A percentile compares a stretch with the other conserved stretches of the same genome.
Conservation (phyloP, 2,113 vertebrate genomes). For the Nestor notabilis region DNA sequence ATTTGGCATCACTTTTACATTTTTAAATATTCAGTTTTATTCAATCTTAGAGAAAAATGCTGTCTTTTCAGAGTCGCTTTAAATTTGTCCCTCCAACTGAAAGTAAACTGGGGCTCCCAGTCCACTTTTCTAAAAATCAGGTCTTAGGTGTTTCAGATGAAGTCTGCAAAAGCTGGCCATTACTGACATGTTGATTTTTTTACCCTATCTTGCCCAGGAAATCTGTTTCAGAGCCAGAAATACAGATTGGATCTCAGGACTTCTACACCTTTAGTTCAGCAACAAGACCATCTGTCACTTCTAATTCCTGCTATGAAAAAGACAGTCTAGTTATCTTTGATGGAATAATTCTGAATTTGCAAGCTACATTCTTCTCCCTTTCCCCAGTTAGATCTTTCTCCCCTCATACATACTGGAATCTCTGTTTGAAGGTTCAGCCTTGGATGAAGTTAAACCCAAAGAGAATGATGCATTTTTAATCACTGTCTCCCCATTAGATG, state of each 20-base stretch:
- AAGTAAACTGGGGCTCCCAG: neutral
- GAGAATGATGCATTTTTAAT: neutral
- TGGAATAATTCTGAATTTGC: constrained; percentile 26
- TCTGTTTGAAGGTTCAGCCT: neutral
- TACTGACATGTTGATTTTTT: neutral
- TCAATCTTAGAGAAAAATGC: neutral
- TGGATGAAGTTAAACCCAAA: neutral
- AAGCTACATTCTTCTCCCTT: neutral
- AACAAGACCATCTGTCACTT: constrained; percentile 54
- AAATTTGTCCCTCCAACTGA: neutral
- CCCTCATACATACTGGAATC: neutral
- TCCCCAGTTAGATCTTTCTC: neutral
- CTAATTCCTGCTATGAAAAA: constrained; percentile 47
- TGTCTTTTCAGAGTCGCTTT: neutral
- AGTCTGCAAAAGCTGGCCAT: neutral
- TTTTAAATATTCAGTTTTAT: neutral
- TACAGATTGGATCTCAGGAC: constrained; percentile 24
- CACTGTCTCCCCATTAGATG: neutral
- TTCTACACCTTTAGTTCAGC: constrained; percentile 51
- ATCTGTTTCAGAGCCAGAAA: constrained; percentile 31
- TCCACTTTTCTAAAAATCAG: neutral
- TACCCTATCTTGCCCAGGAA: neutral
- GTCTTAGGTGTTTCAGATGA: neutral
- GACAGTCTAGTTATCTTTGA: constrained; percentile 45
- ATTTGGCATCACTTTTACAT: neutral